Base-by-base conservation (phyloP, 2,888 invertebrate genomes). In the Lissocephala sabroskyi region DNA sequence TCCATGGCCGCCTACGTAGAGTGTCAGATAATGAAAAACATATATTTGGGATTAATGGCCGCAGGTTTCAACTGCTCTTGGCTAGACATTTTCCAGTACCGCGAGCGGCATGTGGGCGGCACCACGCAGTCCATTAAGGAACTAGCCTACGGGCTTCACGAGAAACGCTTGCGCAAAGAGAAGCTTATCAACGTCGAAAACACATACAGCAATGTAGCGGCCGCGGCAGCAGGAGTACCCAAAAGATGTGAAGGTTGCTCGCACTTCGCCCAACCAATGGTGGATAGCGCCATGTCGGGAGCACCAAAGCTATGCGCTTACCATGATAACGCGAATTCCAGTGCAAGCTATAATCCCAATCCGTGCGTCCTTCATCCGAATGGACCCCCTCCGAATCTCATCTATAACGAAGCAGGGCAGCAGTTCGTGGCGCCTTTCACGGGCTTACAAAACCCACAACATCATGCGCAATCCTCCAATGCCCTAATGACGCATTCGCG, bases 1-100 rank as follows among this genome's bases (percentile, higher is more conserved):
- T 93, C 94, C 11, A 88, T 95, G 65, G 90, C 94, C 19, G 96
- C 95, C 14, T 92, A 92, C 82, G 92, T 93, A 36, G 96, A 96
- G 85, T 95, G 95, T 78, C 92, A 94, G 88, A 92, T 94, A 76
- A 87, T 94, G 85, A 90, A 90, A 51, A 73, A 81, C 51, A 88
- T 90, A 53, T 90, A 94, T 63, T 91, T 92, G 88, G 92, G 93
- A 77, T 87, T 89, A 30, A 87, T 91, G 14, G 88, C 90, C 43
- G 84, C 87, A 47, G 81, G 84, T 14, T 85, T 88, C 4, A 80
- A 82, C 30, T 86, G 86, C 61, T 84, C 87, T 44, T 94, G 93
- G 92, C 83, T 88, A 30, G 91, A 92, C 56, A 88, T 94, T 26
- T 85, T 77, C 45, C 77, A 79, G 23, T 82, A 79, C 64, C 75